These are phyloP conservation scores for Drosophila prolongata DNA, from an alignment of 2,888 invertebrate species.

Conservation along the genomic window DNA sequence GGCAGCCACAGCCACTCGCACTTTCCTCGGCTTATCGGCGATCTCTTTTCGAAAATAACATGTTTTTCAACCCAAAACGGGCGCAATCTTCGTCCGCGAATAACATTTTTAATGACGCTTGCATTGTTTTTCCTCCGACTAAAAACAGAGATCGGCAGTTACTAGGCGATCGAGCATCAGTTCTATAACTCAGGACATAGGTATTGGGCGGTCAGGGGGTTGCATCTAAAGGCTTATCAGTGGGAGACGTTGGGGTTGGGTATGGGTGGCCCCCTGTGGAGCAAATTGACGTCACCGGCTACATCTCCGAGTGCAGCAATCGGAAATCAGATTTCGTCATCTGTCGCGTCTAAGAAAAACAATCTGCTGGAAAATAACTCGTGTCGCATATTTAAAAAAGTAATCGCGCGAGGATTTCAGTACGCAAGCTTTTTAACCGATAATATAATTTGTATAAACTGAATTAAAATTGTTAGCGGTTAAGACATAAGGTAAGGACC, in stretches of 20 bases:
- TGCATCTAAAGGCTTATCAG: conserved; percentile 51
- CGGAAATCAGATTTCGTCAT: conserved; percentile 67
- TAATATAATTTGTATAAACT: no score
- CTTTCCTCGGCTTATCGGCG: conserved; percentile 67
- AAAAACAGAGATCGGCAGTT: conserved; percentile 46
- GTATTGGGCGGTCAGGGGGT: conserved; percentile 14
- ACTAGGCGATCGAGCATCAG: conserved; percentile 40
- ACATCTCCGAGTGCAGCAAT: conserved; percentile 23
- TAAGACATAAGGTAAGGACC: no score
- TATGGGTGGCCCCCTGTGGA: conserved; percentile 44
- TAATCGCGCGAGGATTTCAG: neutral
- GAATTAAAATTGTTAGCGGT: no score
- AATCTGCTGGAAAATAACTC: conserved; percentile 50
- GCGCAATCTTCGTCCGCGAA: conserved; percentile 34
- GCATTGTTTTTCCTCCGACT: conserved; percentile 45
- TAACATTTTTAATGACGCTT: conserved; percentile 56
- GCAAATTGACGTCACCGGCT: conserved; percentile 63
- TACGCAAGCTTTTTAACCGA: no score
- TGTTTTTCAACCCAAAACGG: conserved; percentile 67
- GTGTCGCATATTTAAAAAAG: neutral
- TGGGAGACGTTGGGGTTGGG: conserved; percentile 23
- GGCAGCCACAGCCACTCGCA: conserved; percentile 35
- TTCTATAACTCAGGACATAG: conserved; percentile 5
- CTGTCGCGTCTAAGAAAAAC: conserved; percentile 36
- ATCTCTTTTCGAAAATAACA: conserved; percentile 66